Base-by-base conservation (phyloP, 23 tunicate genomes). In the Oikopleura vanhoeffeni region DNA sequence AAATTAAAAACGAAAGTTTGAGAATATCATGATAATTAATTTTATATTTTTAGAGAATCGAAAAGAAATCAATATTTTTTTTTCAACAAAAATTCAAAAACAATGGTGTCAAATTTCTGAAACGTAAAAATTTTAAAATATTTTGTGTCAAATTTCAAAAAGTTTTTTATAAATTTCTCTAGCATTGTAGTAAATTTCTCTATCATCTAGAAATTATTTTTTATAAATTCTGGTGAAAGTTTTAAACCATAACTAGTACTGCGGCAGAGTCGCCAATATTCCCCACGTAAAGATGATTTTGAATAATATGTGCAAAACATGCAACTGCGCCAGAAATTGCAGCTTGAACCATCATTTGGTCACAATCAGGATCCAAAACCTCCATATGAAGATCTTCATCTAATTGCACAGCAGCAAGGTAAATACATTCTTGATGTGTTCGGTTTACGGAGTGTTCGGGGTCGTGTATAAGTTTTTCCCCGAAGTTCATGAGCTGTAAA, bases 291-390 rank as follows among this genome's bases (percentile, higher is more conserved):
- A 71, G 79, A 71, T 71, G 79, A 2, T 71, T 18, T 2, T 71
- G 27, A 3, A 2, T 18, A 38, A 71, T 71, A 32, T 71, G 35
- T 3, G 79, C 35, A 28, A 28, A 71, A 38, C 79, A 71, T 18
- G 79, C 27, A 38, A 71, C 79, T 3, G 79, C 79, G 79, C 79
- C 79, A 38, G 79, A 71, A 13, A 71, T 30, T 13, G 79, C 79
- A 28, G 79, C 79, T 2, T 38, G 79, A 28, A 71, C 35, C 79
- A 32, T 71, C 79, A 18, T 13, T 30, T 33, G 79, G 35, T 32
- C 34, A 2, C 38, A 71, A 32, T 32, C 79, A 2, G 34, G 38
- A 2, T 71, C 79, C 38, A 71, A 38, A 33, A 38, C 79, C 3
- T 71, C 79, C 3, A 38, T 2, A 32, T 13, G 79, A 33, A 71